Evolutionary conservation across 2,888 invertebrate species (phyloP).

Genomic region (Herminia tarsipennalis): DNA sequence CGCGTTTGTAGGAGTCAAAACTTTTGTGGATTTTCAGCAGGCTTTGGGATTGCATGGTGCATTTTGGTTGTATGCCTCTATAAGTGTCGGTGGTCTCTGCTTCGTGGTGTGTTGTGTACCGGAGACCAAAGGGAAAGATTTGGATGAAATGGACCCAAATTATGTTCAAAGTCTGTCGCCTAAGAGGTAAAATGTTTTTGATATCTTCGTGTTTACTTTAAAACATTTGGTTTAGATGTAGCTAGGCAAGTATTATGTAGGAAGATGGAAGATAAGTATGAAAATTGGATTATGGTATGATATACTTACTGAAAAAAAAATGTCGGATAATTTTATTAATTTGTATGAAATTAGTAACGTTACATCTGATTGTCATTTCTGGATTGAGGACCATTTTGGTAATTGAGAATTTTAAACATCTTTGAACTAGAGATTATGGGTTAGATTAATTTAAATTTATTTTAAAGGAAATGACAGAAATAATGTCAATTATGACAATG

Average conservation of each 20-base stretch:
- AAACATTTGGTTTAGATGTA: constrained; percentile 34
- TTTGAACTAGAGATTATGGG: not conserved
- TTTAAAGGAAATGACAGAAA: not conserved
- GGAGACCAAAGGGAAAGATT: constrained; percentile 95
- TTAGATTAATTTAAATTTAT: not conserved
- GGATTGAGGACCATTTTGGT: no score
- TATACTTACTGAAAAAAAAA: not conserved
- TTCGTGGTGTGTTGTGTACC: constrained; percentile 95
- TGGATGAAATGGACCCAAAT: constrained; percentile 94
- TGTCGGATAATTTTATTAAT: no score
- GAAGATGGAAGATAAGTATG: not conserved
- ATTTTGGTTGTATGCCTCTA: constrained; percentile 95
- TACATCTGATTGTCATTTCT: no score
- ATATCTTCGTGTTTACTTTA: constrained; percentile 37
- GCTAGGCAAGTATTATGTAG: no score
- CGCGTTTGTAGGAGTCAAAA: constrained; percentile 94
- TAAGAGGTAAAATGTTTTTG: constrained; percentile 64
- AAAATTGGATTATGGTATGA: not conserved
- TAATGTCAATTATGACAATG: constrained; percentile 9
- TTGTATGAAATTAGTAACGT: no score
- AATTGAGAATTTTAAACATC: no score
- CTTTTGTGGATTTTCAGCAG: constrained; percentile 93
- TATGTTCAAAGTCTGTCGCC: constrained; percentile 83
- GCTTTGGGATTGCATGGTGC: constrained; percentile 92
- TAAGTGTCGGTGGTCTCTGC: constrained; percentile 92